Evolutionary conservation across 2,113 vertebrate genomes (phyloP), one percentile per base, ranked within the genome.

Genomic region (Apodemus sylvaticus): DNA sequence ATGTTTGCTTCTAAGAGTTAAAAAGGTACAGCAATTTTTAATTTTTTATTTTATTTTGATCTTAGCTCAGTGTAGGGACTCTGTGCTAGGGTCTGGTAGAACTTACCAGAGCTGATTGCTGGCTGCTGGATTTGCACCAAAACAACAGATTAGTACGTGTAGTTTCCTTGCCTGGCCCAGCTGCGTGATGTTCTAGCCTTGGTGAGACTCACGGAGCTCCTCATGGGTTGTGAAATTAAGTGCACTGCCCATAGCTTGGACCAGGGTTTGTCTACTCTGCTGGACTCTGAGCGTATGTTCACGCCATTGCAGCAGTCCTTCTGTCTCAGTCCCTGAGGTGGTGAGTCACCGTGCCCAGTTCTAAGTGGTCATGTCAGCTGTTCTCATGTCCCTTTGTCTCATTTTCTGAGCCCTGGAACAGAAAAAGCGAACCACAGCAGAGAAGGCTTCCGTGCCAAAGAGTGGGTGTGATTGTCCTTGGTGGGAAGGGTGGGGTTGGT

Each of bases 31-130:
- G 60, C 5, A 4, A 19, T 62, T 86, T 89, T 86, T 78, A 31
- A 7, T 24, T 24, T 12, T 42, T 24, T 45, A 13, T 53, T 78
- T 48, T 53, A 48, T 48, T 78, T 86, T 86, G 83, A 62, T 90
- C 5, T 90, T 92, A 17, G 45, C 48, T 91, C 29, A 51, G 5
- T 74, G 62, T 73, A 73, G 93, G 26, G 78, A 83, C 60, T 51
- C 39, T 66, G 58, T 31, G 13, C 55, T 3, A 86, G 24, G 12
- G 26, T 83, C 82, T 22, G 24, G 90, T 58, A 95, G 87, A 92
- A 93, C 71, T 90, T 92, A 93, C 19, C 26, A 92, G n/a, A 71
- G 22, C 76, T 83, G 48, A 73, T 73, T 71, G 31, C 71, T 82
- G 20, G 34, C n/a, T 36, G 95, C 62, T 55, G 86, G 55, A 81